phyloP scores from a whole-genome alignment of 1,140 invertebrate genomes.

The Dryas iulia region DNA sequence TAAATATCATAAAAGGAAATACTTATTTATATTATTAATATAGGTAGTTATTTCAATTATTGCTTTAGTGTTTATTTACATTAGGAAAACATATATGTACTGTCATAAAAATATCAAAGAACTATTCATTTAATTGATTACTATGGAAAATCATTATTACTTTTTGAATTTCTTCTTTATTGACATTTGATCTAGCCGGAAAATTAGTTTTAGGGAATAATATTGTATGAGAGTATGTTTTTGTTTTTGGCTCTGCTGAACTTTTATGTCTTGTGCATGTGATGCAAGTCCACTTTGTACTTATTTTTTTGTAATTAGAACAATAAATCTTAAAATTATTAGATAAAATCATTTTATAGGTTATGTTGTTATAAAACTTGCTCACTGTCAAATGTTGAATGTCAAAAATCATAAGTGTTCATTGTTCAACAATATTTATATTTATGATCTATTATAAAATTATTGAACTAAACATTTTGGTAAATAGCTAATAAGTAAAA shows the following conservation, averaged over 20 bases:
- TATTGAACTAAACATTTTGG: no score
- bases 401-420: no score
- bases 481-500: no score
- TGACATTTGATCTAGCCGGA: constrained; percentile 64
- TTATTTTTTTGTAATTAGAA: constrained; percentile 44
- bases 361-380: constrained; percentile 15
- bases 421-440: no score
- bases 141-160: constrained; percentile 20
- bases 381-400: neutral
- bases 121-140: neutral
- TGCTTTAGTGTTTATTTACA: neutral
- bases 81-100: no score
- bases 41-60: neutral
- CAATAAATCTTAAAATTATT: constrained; percentile 42
- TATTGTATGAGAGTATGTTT: constrained; percentile 80
- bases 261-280: constrained; percentile 51
- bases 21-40: neutral
- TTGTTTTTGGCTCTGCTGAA: constrained; percentile 59
- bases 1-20: neutral
- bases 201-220: constrained; percentile 81
- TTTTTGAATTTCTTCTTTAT: constrained; percentile 74
- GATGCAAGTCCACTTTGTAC: constrained; percentile 45
- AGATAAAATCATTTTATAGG: constrained; percentile 47
- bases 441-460: no score
- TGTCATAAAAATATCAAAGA: no score